phyloP scores from a whole-genome alignment of 2,888 invertebrate genomes.

The Euplagia quadripunctaria region DNA sequence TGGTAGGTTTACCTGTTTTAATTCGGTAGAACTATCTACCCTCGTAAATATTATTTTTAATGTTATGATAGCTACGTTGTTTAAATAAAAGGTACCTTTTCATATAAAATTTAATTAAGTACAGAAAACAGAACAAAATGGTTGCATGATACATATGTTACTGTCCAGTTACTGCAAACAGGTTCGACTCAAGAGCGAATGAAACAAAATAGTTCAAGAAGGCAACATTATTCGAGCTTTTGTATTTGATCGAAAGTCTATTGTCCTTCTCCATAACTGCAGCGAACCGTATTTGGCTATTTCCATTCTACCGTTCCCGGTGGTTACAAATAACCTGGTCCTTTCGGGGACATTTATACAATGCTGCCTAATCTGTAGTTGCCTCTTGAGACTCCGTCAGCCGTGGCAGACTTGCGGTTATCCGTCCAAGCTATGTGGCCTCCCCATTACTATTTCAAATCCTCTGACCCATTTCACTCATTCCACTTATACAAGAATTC shows the following conservation, averaged over 20 bases:
- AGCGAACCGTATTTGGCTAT: slow-evolving; percentile 3
- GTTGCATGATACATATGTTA: no score
- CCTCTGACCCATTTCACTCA: slow-evolving; percentile 15
- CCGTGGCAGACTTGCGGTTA: slow-evolving; percentile 27
- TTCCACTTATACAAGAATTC: slow-evolving; percentile 1
- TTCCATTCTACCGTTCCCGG: slow-evolving; percentile 2
- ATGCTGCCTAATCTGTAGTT: slow-evolving; percentile 29
- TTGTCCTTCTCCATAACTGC: slow-evolving; percentile 1
- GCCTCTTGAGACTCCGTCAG: slow-evolving; percentile 36
- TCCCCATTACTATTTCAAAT: slow-evolving; percentile 20
- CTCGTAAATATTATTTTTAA: no score
- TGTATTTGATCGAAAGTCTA: slow-evolving; percentile 1
- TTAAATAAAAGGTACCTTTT: no score
- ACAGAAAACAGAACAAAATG: no score
- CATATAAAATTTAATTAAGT: no score
- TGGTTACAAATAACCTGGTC: neutral
- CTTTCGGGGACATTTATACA: slow-evolving; percentile 19
- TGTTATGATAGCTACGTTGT: no score
- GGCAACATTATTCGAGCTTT: slow-evolving; percentile 7
- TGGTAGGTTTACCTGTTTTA: neutral
- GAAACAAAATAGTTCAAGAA: neutral
- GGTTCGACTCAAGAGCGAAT: no score
- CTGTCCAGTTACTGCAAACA: no score
- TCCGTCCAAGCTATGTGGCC: slow-evolving; percentile 2
- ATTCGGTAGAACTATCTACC: slow-evolving; percentile 2